Base-by-base conservation (phyloP, 2,888 invertebrate species). In the Eilema depressum region DNA sequence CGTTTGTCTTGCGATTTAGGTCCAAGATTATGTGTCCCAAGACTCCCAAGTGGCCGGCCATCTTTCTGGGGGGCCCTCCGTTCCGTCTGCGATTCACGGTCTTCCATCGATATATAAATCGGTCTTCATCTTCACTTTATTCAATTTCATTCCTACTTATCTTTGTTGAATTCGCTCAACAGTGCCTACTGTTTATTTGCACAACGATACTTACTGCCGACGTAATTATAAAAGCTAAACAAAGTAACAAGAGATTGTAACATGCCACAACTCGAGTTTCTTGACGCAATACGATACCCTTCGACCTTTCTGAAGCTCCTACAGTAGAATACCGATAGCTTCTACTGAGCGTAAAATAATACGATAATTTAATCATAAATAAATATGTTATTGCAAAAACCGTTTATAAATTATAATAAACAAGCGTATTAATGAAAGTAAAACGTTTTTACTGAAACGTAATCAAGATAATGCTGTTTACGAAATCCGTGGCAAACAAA, bases 251-350 rank as follows among this genome's bases (percentile, higher is more conserved):
- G 75, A 73, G 69, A 76, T 70, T 28, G 63, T 66, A 63, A 60
- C 72, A 70, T 37, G 75, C 70, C 66, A 66, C 63, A 65, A 20
- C 69, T 80, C 78, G 72, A 74, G 73, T 76, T 75, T 74, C 80
- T 81, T 85, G 83, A 85, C 85, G 83, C 83, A 85, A 82, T 76
- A 26, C 62, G 86, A 86, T 86, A 84, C 63, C 82, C 75, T 61
- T 11, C 73, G 83, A 83, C 84, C 83, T 78, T 69, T 77, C 60
- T 62, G 68, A 73, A 73, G 69, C 75, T 72, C 74, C 37, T 68
- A 77, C 71, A 59, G n/a, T n/a, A n/a, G 17, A 25, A 26, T 14
- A 59, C 26, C 12, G 26, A 59, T 59, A 26, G 59, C 59, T 59
- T 73, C 57, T 67, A 77, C 73, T 71, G 41, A 66, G 61, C 74